Conservation (phyloP, 2,888 invertebrate genomes). For the Molorchus minor region DNA sequence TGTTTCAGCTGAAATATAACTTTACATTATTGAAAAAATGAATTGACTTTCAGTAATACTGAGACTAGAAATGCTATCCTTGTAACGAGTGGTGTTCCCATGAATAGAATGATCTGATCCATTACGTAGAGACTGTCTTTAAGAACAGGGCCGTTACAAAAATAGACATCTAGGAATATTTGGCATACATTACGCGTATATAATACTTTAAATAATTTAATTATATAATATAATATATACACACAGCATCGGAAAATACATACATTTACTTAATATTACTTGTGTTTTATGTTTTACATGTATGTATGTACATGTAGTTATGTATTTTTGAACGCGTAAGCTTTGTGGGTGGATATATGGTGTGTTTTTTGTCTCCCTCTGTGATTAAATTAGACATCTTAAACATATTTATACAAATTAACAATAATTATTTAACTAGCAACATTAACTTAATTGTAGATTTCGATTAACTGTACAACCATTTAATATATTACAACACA, state of each 20-base stretch:
- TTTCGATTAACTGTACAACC: conserved; percentile 9
- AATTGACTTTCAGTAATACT: conserved; percentile 62
- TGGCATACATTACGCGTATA: conserved; percentile 62
- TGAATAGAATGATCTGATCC: conserved; percentile 27
- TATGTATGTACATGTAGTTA: conserved; percentile 53
- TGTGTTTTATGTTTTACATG: conserved; percentile 48
- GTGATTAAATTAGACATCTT: conserved; percentile 43
- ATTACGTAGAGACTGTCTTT: conserved; percentile 37
- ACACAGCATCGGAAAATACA: conserved; percentile 63
- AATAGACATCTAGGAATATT: conserved; percentile 57
- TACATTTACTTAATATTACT: conserved; percentile 59
- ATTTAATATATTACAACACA: conserved; percentile 18
- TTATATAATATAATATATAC: conserved; percentile 59
- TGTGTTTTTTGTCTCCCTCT: conserved; percentile 55
- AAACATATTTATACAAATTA: conserved; percentile 40
- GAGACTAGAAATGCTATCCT: conserved; percentile 54
- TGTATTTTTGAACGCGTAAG: conserved; percentile 66
- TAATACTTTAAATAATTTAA: conserved; percentile 57
- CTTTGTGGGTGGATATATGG: conserved; percentile 52
- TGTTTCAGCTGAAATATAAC: conserved; percentile 61
- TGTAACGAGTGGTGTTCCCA: conserved; percentile 47
- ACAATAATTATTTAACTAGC: conserved; percentile 28
- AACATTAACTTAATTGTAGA: conserved; percentile 30
- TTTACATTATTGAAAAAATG: conserved; percentile 62
- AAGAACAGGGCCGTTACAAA: conserved; percentile 49